These are phyloP conservation scores for Nebria salina DNA, from an alignment of 2,888 invertebrate species.

Conservation along the genomic window DNA sequence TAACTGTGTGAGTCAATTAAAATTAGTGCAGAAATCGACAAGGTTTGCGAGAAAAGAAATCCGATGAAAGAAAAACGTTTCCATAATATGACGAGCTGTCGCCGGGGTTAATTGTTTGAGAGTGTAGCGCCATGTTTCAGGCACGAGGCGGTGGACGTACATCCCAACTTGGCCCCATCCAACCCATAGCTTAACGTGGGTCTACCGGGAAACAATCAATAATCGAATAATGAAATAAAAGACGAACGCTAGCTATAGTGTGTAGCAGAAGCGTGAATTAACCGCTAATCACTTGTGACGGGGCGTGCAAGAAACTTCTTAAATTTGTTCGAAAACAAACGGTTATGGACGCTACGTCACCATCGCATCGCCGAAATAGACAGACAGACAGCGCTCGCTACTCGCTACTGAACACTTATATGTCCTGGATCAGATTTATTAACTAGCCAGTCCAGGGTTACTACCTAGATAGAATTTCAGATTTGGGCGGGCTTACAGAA, in stretches of 20 bases:
- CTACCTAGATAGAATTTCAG: neutral
- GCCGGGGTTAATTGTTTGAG: neutral
- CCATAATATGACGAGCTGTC: neutral
- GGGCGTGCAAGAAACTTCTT: conserved; percentile 48
- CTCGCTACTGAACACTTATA: neutral
- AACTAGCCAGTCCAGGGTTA: neutral
- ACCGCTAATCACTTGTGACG: conserved; percentile 59
- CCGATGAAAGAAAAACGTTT: neutral
- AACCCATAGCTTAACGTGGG: conserved; percentile 53
- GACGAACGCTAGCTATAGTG: conserved; percentile 11
- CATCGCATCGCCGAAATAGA: neutral
- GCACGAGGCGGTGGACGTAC: neutral
- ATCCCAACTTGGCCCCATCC: neutral
- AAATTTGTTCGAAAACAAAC: conserved; percentile 46
- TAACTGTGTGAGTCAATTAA: too few relatives aligned
- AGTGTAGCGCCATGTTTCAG: neutral
- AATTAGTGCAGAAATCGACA: too few relatives aligned
- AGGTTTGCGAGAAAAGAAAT: neutral
- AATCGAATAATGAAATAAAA: conserved; percentile 53
- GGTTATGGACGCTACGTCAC: conserved; percentile 27
- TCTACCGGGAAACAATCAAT: conserved; percentile 58
- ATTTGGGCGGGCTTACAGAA: neutral
- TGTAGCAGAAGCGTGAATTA: conserved; percentile 53
- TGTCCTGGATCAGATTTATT: neutral
- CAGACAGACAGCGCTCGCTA: neutral